A percentile compares a stretch with the other conserved stretches of the same genome.
Conservation (phyloP, 2,113 vertebrate species). For the Pica pica region DNA sequence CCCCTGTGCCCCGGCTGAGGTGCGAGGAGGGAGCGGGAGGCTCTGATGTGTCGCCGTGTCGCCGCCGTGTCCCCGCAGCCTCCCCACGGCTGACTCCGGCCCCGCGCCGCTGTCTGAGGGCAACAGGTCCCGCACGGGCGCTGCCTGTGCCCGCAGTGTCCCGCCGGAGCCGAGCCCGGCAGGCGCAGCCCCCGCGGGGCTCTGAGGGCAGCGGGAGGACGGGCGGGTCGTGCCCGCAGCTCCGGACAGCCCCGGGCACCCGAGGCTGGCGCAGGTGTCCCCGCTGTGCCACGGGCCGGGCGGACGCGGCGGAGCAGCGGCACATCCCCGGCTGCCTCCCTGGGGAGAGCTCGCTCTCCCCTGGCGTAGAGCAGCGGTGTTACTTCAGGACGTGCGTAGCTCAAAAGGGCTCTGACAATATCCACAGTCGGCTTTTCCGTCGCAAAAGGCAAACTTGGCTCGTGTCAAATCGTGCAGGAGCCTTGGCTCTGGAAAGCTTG, state of each 20-base stretch:
- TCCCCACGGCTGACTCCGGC: not conserved
- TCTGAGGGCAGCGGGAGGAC: not conserved
- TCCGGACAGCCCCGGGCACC: not conserved
- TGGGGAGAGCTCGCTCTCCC: accelerated
- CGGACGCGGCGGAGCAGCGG: accelerated
- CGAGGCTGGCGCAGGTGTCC: accelerated
- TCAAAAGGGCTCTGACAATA: not conserved
- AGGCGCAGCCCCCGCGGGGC: not conserved
- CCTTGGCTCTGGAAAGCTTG: too few relatives aligned
- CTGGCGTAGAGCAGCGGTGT: accelerated
- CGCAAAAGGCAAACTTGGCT: not conserved
- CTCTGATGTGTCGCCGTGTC: not conserved
- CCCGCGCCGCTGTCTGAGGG: not conserved
- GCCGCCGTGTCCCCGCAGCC: not conserved
- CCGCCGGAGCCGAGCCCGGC: not conserved
- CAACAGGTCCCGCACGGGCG: not conserved
- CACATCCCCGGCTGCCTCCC: too few relatives aligned
- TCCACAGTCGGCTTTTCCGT: accelerated
- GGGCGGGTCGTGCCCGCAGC: not conserved
- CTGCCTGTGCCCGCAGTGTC: not conserved
- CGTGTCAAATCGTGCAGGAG: accelerated
- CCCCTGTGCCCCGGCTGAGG: not conserved
- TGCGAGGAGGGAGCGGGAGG: not conserved
- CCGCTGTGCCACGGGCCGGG: not conserved
- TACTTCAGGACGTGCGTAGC: accelerated